Percentiles rank a stretch among this genome's conserved stretches.
Evolutionary conservation across 2,888 invertebrate species (phyloP).

Genomic region (Acleris holmiana): DNA sequence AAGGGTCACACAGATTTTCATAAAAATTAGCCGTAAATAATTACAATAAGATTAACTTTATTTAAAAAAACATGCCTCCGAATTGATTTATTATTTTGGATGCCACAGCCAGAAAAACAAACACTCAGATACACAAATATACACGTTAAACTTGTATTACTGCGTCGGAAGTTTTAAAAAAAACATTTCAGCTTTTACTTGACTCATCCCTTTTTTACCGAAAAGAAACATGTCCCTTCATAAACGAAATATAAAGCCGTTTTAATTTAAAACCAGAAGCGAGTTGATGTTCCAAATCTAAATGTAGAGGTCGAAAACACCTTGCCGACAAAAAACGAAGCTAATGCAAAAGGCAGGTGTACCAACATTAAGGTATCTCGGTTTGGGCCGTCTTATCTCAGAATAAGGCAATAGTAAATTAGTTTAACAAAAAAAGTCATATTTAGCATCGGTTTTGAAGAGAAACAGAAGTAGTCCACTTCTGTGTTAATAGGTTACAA

Average conservation of each 20-base stretch:
- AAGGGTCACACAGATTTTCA: too few relatives aligned
- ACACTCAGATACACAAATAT: too few relatives aligned
- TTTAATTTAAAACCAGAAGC: conserved; percentile 35
- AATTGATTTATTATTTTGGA: too few relatives aligned
- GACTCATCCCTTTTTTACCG: not conserved
- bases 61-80: too few relatives aligned
- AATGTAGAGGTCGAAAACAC: conserved; percentile 57
- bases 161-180: too few relatives aligned
- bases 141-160: too few relatives aligned
- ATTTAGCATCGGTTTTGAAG: conserved; percentile 1
- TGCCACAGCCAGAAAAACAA: too few relatives aligned
- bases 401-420: conserved; percentile 20
- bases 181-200: not conserved
- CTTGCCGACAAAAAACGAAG: conserved; percentile 66
- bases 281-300: conserved; percentile 61
- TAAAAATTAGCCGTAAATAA: too few relatives aligned
- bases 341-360: conserved; percentile 71
- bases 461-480: too few relatives aligned
- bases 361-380: conserved; percentile 37
- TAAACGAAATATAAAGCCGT: conserved; percentile 28
- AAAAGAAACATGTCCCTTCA: conserved; percentile 15
- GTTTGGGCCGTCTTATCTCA: conserved; percentile 26
- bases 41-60: too few relatives aligned
- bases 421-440: conserved; percentile 8
- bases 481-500: too few relatives aligned